Evolutionary conservation across 2,888 invertebrate species (phyloP).

Genomic region (Melinopterus prodromus): DNA sequence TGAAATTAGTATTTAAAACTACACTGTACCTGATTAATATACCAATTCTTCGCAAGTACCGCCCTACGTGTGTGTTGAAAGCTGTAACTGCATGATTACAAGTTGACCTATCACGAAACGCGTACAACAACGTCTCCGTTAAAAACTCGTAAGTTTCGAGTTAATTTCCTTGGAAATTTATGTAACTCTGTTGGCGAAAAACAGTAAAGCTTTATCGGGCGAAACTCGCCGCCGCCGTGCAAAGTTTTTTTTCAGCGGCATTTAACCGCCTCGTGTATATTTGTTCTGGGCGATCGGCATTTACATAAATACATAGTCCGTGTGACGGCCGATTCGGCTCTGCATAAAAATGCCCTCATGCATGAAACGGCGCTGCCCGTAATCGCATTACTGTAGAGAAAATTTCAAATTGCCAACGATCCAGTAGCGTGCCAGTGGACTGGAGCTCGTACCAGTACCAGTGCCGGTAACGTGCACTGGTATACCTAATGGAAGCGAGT

Average conservation of each 20-base stretch:
- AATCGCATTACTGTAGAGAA: neutral
- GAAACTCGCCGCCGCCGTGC: neutral
- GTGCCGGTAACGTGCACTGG: neutral
- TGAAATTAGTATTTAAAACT: no score
- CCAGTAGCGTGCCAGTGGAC: neutral
- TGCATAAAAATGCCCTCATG: neutral
- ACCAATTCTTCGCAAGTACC: no score
- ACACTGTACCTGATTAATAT: no score
- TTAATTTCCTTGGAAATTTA: neutral
- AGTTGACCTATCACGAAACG: neutral
- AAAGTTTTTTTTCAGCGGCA: neutral
- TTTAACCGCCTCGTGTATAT: neutral
- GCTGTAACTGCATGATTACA: neutral
- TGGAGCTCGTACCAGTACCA: neutral
- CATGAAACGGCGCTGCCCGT: neutral
- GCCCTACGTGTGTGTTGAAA: neutral
- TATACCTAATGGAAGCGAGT: constrained; percentile 4
- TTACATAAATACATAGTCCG: neutral
- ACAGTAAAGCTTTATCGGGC: neutral
- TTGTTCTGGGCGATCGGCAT: neutral
- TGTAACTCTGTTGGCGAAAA: neutral
- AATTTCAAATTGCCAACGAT: neutral
- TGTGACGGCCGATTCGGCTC: neutral
- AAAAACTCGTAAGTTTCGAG: neutral
- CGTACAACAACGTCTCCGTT: neutral